Evolutionary conservation across 2,797 vertebrate species (phyloP), one percentile per base, ranked within the genome.

Genomic region (Miichthys miiuy): DNA sequence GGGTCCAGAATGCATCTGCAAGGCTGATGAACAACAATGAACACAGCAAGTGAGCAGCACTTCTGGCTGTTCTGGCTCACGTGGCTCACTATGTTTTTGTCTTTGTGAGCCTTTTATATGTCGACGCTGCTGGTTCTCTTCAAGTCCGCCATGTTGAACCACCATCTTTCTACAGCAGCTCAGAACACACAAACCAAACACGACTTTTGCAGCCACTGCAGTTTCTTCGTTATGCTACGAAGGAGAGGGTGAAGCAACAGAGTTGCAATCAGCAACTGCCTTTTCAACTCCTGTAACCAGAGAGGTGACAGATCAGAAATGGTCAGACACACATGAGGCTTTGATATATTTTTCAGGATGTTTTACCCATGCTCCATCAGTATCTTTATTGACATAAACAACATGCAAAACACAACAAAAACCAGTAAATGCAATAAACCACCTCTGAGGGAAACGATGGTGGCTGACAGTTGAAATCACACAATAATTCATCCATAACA

Each of bases 381-480:
- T 12, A 14, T 64, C 6, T 79, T 85, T 81, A 85, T 75, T 85
- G 30, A 42, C 30, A 75, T 30, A 13, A 55, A 66, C 42, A 76
- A 34, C 52, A 67, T 62, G 51, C 21, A 0, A 51, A 55, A 58
- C 54, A 73, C 55, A 73, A 55, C 34, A 63, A 47, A 60, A 70
- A 12, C 54, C 12, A 6, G 3, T 52, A 13, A 72, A 65, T 42
- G 21, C 41, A n/a, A 25, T 55, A 18, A 64, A 57, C 57, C 20
- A 34, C 47, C n/a, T 57, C 6, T 30, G 14, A 27, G 17, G 63
- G 55, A 14, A 34, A 44, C 7, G 11, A 48, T 11, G 13, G 18
- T 14, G 21, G 50, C 10, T 30, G 41, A 72, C 41, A 30, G 17
- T 46, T 44, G 9, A 65, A 64, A 75, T 76, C 56, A 47, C 62